Percentiles rank a stretch among this genome's conserved stretches.
Conservation (phyloP, 2,797 vertebrate species). For the Chelonia mydas region DNA sequence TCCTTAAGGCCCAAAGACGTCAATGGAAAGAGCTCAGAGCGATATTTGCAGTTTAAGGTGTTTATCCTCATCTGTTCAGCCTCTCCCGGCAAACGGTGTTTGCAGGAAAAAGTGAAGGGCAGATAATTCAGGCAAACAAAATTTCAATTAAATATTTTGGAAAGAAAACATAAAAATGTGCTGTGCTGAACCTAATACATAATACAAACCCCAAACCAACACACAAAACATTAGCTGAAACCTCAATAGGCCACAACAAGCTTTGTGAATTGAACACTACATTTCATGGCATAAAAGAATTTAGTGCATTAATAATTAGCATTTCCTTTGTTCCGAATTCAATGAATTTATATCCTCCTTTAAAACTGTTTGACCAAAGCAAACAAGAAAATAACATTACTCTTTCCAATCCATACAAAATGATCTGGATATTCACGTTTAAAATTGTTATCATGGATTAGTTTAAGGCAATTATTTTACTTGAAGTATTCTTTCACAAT, state of each 20-base stretch:
- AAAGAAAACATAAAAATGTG: background rate
- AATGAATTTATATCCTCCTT: constrained; percentile 80
- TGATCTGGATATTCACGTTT: constrained; percentile 81
- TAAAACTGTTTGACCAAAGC: constrained; percentile 79
- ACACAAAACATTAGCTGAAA: constrained; percentile 22
- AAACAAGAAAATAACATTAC: constrained; percentile 80
- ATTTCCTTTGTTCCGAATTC: constrained; percentile 76
- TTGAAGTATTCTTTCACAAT: constrained; percentile 79
- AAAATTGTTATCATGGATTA: constrained; percentile 82
- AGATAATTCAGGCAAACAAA: background rate
- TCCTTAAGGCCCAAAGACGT: background rate
- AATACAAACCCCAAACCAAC: background rate
- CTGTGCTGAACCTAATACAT: background rate
- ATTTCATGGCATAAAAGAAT: constrained; percentile 43
- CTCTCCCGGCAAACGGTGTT: fast-evolving
- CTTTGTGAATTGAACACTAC: constrained; percentile 62
- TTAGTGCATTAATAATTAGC: constrained; percentile 76
- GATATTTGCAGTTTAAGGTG: background rate
- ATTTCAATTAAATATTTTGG: background rate
- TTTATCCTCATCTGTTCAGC: fast-evolving
- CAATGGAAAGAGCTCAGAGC: background rate
- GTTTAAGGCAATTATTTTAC: constrained; percentile 86
- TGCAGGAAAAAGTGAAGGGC: background rate
- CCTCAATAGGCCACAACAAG: constrained; percentile 62
- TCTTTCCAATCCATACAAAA: constrained; percentile 77